Evolutionary conservation across 2,113 vertebrate genomes (phyloP).

Genomic region (Ellobius talpinus): DNA sequence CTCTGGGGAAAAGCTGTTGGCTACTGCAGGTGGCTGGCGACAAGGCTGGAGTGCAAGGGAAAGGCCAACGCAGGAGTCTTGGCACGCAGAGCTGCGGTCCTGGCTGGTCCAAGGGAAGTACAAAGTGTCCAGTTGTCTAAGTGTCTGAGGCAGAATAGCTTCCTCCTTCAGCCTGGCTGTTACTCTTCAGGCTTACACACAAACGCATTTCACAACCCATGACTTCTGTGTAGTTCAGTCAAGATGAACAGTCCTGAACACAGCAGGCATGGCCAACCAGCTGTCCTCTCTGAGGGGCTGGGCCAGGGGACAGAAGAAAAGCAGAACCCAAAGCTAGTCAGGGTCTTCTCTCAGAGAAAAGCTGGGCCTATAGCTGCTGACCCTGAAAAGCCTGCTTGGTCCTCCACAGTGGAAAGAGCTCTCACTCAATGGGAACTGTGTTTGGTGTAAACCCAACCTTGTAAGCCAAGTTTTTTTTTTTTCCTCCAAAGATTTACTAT

Average conservation of each 20-base stretch:
- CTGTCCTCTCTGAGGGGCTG: neutral
- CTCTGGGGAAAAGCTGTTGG: neutral
- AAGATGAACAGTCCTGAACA: neutral
- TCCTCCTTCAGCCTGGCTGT: neutral
- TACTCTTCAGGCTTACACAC: neutral
- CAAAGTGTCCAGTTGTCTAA: neutral
- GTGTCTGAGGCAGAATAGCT: neutral
- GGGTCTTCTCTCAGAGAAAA: neutral
- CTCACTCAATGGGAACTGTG: neutral
- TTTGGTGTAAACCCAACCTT: conserved; percentile 8
- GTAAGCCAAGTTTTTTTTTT: neutral
- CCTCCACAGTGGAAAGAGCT: neutral
- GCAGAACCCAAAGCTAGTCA: neutral
- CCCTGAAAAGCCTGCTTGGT: neutral
- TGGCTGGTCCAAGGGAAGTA: neutral
- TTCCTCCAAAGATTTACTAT: too few relatives aligned
- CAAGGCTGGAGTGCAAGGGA: neutral
- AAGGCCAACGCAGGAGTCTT: neutral
- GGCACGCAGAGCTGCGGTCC: neutral
- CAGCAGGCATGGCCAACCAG: neutral
- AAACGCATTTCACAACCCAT: neutral
- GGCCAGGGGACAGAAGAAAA: neutral
- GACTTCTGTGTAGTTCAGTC: neutral
- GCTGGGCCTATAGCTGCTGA: neutral
- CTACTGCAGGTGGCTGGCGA: neutral